Conservation (phyloP, 2,888 invertebrate species). For the Hyalella azteca region DNA sequence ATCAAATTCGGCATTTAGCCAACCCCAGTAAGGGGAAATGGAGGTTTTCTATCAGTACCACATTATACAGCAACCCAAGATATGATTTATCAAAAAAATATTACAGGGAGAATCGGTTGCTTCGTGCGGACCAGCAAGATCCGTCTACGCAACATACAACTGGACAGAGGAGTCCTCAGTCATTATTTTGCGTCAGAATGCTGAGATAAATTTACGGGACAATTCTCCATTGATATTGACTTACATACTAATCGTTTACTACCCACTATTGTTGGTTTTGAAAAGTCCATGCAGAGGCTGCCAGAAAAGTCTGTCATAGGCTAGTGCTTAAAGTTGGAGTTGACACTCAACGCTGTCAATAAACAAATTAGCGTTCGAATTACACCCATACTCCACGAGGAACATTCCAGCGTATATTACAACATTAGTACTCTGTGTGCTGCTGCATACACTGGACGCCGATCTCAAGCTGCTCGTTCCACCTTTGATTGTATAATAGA, state of each 20-base stretch:
- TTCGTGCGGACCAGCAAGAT: background rate
- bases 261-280: conserved; percentile 15
- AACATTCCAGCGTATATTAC: background rate
- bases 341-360: background rate
- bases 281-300: conserved; percentile 6
- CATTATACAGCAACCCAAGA: background rate
- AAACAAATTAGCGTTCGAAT: background rate
- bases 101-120: background rate
- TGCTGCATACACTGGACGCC: background rate
- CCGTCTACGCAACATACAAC: background rate
- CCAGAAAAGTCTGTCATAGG: background rate
- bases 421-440: conserved; percentile 26
- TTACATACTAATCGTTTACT: conserved; percentile 15
- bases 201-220: background rate
- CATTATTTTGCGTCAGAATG: background rate
- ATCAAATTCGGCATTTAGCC: too few species aligned
- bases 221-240: background rate
- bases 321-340: conserved; percentile 12
- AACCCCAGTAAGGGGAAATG: too few species aligned
- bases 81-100: background rate
- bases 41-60: too few species aligned
- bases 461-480: background rate
- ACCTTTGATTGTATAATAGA: too few species aligned
- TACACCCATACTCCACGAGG: background rate
- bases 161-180: background rate